A percentile compares a stretch with the other conserved stretches of the same genome.
phyloP scores from a whole-genome alignment of 2,113 vertebrate species.

The Trogon surrucura region DNA sequence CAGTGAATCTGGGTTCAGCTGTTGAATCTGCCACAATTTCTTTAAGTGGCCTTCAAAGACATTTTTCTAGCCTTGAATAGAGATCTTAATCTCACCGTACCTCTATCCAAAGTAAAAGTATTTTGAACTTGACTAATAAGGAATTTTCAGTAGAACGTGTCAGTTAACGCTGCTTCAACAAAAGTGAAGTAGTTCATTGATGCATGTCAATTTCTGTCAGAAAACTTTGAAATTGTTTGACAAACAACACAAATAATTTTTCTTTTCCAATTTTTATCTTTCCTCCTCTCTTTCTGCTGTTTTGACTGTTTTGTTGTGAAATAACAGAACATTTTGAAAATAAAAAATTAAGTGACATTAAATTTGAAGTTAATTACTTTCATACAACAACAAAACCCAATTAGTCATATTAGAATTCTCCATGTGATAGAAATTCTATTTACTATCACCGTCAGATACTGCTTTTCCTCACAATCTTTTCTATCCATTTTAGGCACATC shows the following conservation, averaged over 20 bases:
- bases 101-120: not conserved
- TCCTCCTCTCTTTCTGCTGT: not conserved
- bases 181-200: not conserved
- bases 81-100: not conserved
- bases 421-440: not conserved
- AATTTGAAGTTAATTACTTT: not conserved
- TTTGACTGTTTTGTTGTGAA: not conserved
- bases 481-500: not conserved
- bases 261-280: not conserved
- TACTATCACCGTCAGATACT: not conserved
- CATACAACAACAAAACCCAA: not conserved
- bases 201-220: not conserved
- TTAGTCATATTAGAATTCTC: not conserved
- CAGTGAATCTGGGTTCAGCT: not conserved
- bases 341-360: not conserved
- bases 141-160: not conserved
- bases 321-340: not conserved
- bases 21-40: not conserved
- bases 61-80: not conserved
- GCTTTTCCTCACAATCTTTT: not conserved
- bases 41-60: not conserved
- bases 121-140: not conserved
- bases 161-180: not conserved
- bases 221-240: not conserved
- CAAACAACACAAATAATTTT: not conserved